A percentile compares a stretch with the other conserved stretches of the same genome.
Conservation (phyloP, 2,113 vertebrate genomes). For the Corythornis cristatus region DNA sequence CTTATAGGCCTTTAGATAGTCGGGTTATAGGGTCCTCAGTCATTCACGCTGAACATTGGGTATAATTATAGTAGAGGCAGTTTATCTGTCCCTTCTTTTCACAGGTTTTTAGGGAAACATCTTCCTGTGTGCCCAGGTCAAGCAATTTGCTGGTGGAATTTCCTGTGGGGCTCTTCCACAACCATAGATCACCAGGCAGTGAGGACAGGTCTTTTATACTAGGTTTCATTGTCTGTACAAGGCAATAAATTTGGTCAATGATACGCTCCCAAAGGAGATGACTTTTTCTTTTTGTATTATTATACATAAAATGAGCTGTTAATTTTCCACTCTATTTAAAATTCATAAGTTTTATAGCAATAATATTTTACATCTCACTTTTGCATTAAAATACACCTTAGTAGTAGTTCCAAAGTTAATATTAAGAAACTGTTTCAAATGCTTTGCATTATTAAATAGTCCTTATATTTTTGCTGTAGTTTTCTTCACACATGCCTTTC, state of each 20-base stretch:
- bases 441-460: not conserved
- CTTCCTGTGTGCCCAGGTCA: not conserved
- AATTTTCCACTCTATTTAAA: not conserved
- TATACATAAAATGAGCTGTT: not conserved
- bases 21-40: not conserved
- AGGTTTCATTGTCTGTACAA: not conserved
- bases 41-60: not conserved
- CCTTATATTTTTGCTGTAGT: not conserved
- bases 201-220: constrained; percentile 13
- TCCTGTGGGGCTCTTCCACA: not conserved
- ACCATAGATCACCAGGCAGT: constrained; percentile 22
- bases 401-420: not conserved
- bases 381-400: not conserved
- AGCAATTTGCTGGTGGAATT: not conserved
- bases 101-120: constrained; percentile 12
- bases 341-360: not conserved
- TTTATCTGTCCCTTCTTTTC: not conserved
- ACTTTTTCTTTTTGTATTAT: not conserved
- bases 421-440: not conserved
- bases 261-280: not conserved
- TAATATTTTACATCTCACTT: not conserved
- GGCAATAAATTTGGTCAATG: not conserved
- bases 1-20: not conserved
- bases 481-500: not conserved
- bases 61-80: not conserved